A percentile compares a stretch with the other conserved stretches of the same genome.
phyloP scores from a whole-genome alignment of 2,888 invertebrate genomes.

The Hylaea fasciaria region DNA sequence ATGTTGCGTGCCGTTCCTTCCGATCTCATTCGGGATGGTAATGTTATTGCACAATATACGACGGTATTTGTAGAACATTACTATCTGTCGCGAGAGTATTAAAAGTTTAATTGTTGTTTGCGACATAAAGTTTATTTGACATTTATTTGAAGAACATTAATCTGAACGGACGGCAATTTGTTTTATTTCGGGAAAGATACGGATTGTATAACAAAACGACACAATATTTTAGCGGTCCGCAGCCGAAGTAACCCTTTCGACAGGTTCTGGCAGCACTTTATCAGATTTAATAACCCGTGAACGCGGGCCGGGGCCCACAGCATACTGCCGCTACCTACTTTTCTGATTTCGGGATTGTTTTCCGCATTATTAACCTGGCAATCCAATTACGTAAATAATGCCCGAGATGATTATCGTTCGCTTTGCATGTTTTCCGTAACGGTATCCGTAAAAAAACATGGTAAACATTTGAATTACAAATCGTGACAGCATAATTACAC shows the following conservation, averaged over 20 bases:
- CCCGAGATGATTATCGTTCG: constrained; percentile 52
- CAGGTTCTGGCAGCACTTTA: constrained; percentile 69
- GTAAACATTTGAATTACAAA: constrained; percentile 30
- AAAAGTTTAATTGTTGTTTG: constrained; percentile 41
- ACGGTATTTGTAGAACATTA: constrained; percentile 67
- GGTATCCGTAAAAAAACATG: constrained; percentile 29
- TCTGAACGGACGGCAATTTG: constrained; percentile 34
- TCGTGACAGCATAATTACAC: constrained; percentile 36
- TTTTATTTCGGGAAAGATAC: constrained; percentile 38
- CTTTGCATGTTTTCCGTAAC: constrained; percentile 28
- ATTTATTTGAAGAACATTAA: constrained; percentile 40
- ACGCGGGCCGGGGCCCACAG: constrained; percentile 63
- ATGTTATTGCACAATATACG: constrained; percentile 67
- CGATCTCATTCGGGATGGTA: constrained; percentile 70
- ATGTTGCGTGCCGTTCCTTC: constrained; percentile 67
- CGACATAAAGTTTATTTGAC: constrained; percentile 38
- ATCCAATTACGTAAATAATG: constrained; percentile 79
- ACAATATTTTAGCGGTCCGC: constrained; percentile 75
- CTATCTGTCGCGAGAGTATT: constrained; percentile 51
- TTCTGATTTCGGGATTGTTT: constrained; percentile 81
- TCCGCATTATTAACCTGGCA: constrained; percentile 82
- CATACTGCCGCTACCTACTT: constrained; percentile 66
- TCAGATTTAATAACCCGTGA: constrained; percentile 83
- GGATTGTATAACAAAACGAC: constrained; percentile 62
- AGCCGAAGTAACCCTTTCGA: constrained; percentile 75